Conservation (phyloP, 2,888 invertebrate species). For the Oxytorus armatus region DNA sequence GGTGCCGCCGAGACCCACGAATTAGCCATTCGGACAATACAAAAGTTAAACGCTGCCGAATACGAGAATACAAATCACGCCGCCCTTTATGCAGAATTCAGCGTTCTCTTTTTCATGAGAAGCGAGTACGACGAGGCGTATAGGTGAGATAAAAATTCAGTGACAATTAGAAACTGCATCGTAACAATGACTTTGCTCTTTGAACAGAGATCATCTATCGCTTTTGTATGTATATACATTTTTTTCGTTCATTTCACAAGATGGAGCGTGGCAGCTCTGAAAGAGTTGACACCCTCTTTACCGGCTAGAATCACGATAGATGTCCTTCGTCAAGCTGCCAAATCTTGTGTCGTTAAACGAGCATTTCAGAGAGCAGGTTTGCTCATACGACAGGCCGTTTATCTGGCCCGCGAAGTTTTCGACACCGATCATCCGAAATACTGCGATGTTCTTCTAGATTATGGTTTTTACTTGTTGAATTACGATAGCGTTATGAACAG, state of each 20-base stretch:
- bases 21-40: slow-evolving; percentile 86
- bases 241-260: no score
- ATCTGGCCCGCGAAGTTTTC: slow-evolving; percentile 88
- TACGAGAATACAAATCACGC: slow-evolving; percentile 84
- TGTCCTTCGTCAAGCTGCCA: slow-evolving; percentile 93
- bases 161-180: not conserved
- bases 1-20: slow-evolving; percentile 91
- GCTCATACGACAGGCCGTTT: slow-evolving; percentile 93
- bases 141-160: slow-evolving; percentile 85
- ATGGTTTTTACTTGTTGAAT: slow-evolving; percentile 95
- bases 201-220: not conserved
- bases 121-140: slow-evolving; percentile 91
- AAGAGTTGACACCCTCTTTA: slow-evolving; percentile 87
- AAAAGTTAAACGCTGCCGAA: slow-evolving; percentile 84
- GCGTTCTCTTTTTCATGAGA: slow-evolving; percentile 92
- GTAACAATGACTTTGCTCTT: not conserved
- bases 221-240: no score
- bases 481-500: slow-evolving; percentile 94
- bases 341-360: slow-evolving; percentile 95
- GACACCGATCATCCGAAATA: slow-evolving; percentile 91
- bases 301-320: slow-evolving; percentile 91
- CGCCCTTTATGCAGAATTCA: slow-evolving; percentile 93
- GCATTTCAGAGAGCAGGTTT: slow-evolving; percentile 93
- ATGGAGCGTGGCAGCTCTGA: slow-evolving; percentile 92
- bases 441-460: slow-evolving; percentile 94